Conservation (phyloP, 2,113 vertebrate genomes). For the Poicephalus meyeri region DNA sequence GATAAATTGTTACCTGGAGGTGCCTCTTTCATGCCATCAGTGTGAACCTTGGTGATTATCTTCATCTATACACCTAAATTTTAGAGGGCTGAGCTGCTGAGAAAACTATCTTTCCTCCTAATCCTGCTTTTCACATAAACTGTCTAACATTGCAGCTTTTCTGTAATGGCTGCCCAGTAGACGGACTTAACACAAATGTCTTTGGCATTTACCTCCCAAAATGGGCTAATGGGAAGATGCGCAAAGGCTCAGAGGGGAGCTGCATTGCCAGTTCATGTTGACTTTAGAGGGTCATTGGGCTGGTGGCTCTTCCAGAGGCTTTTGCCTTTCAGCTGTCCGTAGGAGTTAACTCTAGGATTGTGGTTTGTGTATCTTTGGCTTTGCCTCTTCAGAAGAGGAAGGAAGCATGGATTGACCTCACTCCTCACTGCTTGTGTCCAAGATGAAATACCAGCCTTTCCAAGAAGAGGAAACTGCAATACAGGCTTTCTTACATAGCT, state of each 20-base stretch:
- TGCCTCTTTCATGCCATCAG: not conserved
- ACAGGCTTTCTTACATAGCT: not conserved
- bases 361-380: not conserved
- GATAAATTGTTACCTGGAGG: not conserved
- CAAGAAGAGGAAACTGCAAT: not conserved
- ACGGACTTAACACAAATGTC: not conserved
- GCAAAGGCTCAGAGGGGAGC: not conserved
- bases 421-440: not conserved
- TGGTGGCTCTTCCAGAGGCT: not conserved
- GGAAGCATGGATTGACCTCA: not conserved
- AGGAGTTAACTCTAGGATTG: not conserved
- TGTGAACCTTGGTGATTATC: not conserved
- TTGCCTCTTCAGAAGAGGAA: slow-evolving; percentile 12
- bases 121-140: not conserved
- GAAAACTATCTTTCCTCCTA: not conserved
- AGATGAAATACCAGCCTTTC: not conserved
- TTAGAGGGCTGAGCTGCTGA: not conserved
- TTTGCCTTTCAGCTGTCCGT: not conserved
- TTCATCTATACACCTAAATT: not conserved
- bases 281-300: not conserved
- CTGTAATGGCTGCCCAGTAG: not conserved
- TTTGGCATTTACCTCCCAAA: not conserved
- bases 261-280: not conserved
- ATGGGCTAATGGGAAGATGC: not conserved
- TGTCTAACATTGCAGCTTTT: not conserved